Evolutionary conservation across 2,113 vertebrate genomes (phyloP), one percentile per base, ranked within the genome.

Genomic region (Procapra przewalskii): DNA sequence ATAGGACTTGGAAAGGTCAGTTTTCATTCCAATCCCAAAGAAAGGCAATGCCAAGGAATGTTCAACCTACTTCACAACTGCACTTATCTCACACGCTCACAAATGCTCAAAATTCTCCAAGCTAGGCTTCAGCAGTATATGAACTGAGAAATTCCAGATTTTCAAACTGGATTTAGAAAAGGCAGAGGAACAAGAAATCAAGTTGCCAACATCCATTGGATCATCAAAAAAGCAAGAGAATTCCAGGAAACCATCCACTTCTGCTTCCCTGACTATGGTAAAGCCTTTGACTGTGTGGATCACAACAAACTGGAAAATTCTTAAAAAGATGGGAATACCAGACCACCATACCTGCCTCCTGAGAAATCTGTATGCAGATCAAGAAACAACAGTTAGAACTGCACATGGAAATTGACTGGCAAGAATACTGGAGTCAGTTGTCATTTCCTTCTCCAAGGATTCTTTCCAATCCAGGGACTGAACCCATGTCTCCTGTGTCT

Each of bases 201-300:
- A 71, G 36, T 36, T 71, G 17, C 17, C n/a, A 71, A 21, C n/a
- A 36, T 71, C n/a, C 0, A 0, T 3, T 71, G 64, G 17, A 36
- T 71, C n/a, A 71, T 36, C 2, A 21, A 21, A 36, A 67, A 71
- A 71, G 64, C n/a, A 11, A 71, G 17, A 71, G 64, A 36, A 21
- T 36, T 71, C 64, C 64, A 11, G 64, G n/a, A 71, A 71, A 71
- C n/a, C 17, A 71, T 21, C 9, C 17, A 71, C n/a, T 71, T 21
- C 64, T 71, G 9, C n/a, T 21, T 71, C 17, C 19, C 17, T 71
- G n/a, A 36, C n/a, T 12, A 36, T 71, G 64, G n/a, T 71, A 71
- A 71, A 71, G 64, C 17, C 64, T 71, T 71, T 67, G 33, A 67
- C 8, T 71, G n/a, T 11, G n/a, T 36, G 17, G 64, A 71, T 71